These are phyloP conservation scores for Crotalus horridus DNA, from an alignment of 2,113 vertebrate genomes.

Conservation along the genomic window DNA sequence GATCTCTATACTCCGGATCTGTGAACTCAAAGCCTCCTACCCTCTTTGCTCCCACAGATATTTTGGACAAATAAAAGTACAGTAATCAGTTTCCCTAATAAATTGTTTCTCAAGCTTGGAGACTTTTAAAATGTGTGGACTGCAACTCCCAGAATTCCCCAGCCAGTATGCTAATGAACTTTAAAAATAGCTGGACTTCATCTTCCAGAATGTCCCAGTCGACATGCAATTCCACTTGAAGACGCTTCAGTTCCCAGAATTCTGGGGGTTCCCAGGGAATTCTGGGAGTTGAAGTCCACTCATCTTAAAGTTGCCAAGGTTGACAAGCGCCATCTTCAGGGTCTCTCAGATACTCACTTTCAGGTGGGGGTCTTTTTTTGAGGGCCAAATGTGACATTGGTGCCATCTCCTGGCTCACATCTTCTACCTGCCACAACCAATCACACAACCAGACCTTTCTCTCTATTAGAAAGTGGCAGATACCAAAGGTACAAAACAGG, in stretches of 20 bases:
- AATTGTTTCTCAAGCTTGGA: neutral
- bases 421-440: neutral
- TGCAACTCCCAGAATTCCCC: neutral
- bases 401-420: too few species aligned
- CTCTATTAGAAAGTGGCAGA: neutral
- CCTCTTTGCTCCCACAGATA: neutral
- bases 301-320: neutral
- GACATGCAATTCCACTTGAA: too few species aligned
- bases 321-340: neutral
- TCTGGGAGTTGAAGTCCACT: neutral
- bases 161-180: neutral
- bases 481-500: neutral
- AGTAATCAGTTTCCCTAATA: neutral
- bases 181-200: too few species aligned
- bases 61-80: neutral
- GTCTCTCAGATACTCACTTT: neutral
- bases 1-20: neutral
- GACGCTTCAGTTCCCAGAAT: neutral
- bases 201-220: neutral
- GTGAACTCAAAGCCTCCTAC: neutral
- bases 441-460: neutral
- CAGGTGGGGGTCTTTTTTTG: neutral
- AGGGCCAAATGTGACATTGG: too few species aligned
- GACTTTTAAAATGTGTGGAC: neutral
- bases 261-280: neutral